Evolutionary conservation across 2,797 vertebrate species (phyloP), one percentile per base, ranked within the genome.

Genomic region (Danio jaintianensis): DNA sequence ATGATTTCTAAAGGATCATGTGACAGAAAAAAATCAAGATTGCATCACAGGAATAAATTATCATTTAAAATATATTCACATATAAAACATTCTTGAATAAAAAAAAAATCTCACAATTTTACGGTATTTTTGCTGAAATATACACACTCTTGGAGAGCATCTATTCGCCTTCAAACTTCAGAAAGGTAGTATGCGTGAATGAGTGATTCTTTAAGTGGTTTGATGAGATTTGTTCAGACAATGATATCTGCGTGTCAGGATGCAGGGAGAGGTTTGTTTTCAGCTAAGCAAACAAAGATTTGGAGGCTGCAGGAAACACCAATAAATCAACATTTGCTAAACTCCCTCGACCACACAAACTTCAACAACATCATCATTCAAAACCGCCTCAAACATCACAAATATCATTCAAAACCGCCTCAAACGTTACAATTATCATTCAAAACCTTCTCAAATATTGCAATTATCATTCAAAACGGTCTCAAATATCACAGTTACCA

Each of bases 211-310:
- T 29, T 29, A 29, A 29, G 29, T 29, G 48, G 45, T 22, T 43
- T 13, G 4, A 13, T 52, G 1, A 0, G 13, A 16, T 11, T 40
- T 18, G 36, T 7, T 2, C 5, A 36, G 22, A 68, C 75, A 78
- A 78, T 48, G 0, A 43, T 50, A 18, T 74, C 43, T 68, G 48
- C 7, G 70, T 56, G 42, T 40, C 67, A 52, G 45, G 7, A 52
- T 36, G 5, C 18, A 61, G 77, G 78, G 80, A 75, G 80, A 45
- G 85, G 80, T 61, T 67, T 22, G 63, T 80, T 78, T 72, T 52
- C 11, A 52, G 56, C 48, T 58, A 70, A 59, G 68, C 50, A 64
- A 70, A 42, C 66, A 64, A 53, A 42, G 59, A 75, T 75, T 75
- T 75, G 40, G 45, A 75, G 73, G 59, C 62, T 64, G 1, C 73